Base-by-base conservation (phyloP, 1,140 invertebrate genomes). In the Neodiprion lecontei region DNA sequence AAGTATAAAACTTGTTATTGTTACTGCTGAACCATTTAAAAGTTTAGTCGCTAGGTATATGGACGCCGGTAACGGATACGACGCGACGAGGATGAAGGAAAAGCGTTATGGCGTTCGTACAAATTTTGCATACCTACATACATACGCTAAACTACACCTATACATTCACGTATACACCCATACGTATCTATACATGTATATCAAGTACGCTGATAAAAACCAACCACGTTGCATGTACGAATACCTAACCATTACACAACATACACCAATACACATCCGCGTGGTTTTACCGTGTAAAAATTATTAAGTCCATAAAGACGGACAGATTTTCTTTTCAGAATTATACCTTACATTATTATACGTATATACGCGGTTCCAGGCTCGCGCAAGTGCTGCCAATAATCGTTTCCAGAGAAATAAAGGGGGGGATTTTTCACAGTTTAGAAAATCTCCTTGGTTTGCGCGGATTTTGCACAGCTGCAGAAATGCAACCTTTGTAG, bases 21-120 rank as follows among this genome's bases (percentile, higher is more conserved):
- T 61, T 61, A 61, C 53, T 61, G 53, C 53, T 5, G n/a, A 61
- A 61, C 53, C 53, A 61, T 61, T 61, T 61, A 61, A 61, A 61
- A 61, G 53, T 61, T 61, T 61, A 61, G 53, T 61, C 53, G 53
- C 53, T 40, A 40, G 53, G 53, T 61, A 40, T 40, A 40, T 40
- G 28, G 28, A 61, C 53, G 53, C 53, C 53, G 53, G n/a, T 40
- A 40, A 40, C 28, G 28, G 28, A 40, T 40, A 40, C 28, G 28
- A 40, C 28, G 28, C 28, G 28, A 40, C 28, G 28, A 40, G 28
- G 28, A 40, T 40, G 28, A 40, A 40, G 28, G 28, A 40, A 40
- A 3, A 2, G 28, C 28, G 28, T 40, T 40, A 40, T 1, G 5
- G 28, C 11, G 5, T 9, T 61, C 11, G n/a, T 61, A 61, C 53